Percentiles rank a stretch among this genome's conserved stretches.
Evolutionary conservation across 2,797 vertebrate genomes (phyloP).

Genomic region (Sternarchorhynchus goeldii): DNA sequence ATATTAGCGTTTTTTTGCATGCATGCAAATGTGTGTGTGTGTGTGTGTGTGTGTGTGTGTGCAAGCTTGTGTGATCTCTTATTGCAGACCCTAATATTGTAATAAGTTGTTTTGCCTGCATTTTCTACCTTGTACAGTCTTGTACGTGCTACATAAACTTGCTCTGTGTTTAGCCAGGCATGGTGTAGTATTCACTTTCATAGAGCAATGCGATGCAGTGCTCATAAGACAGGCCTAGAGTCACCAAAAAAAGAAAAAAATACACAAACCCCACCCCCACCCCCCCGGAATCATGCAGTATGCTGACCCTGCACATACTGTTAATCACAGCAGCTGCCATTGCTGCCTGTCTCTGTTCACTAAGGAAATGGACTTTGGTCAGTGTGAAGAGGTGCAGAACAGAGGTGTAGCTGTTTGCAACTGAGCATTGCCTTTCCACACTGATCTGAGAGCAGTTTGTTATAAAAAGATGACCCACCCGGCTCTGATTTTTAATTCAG

Average conservation of each 20-base stretch:
- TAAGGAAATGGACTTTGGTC: slow-evolving; percentile 16
- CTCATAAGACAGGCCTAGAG: not conserved
- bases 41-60: not conserved
- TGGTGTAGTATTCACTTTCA: not conserved
- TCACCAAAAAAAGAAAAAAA: not conserved
- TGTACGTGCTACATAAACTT: not conserved
- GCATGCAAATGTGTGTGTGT: no score
- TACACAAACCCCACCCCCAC: no score
- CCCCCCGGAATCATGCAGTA: slow-evolving; percentile 9
- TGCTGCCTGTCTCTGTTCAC: slow-evolving; percentile 14
- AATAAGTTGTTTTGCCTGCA: not conserved
- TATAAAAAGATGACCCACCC: no score
- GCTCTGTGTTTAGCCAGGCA: not conserved
- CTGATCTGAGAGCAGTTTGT: not conserved
- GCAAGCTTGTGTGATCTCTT: no score
- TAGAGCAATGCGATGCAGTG: not conserved
- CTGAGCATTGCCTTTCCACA: not conserved
- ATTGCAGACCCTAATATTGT: not conserved
- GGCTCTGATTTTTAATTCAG: no score
- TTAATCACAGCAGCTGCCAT: slow-evolving; percentile 33
- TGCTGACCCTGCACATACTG: slow-evolving; percentile 5
- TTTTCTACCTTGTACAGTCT: not conserved
- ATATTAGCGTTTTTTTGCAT: no score
- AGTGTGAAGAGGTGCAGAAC: not conserved
- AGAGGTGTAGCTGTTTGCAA: not conserved